phyloP scores from a whole-genome alignment of 2,797 vertebrate species.

The Mallotus villosus region DNA sequence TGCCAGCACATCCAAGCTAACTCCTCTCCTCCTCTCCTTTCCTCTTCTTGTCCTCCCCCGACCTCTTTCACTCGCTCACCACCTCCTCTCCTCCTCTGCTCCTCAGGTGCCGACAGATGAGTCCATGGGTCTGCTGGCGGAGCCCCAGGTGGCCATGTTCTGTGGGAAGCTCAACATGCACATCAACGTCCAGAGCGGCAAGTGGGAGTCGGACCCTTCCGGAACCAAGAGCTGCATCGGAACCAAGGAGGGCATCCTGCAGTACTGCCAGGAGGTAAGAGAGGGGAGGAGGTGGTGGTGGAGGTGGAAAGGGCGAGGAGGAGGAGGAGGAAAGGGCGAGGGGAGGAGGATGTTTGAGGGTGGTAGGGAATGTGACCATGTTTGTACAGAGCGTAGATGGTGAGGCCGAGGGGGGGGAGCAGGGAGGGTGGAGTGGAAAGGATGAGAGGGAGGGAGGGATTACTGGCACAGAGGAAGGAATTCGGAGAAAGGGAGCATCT shows the following conservation, averaged over 20 bases:
- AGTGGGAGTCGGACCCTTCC: constrained; percentile 84
- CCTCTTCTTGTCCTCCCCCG: background rate
- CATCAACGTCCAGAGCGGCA: constrained; percentile 87
- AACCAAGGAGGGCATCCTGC: constrained; percentile 86
- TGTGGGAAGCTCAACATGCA: constrained; percentile 89
- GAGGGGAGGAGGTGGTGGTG: background rate
- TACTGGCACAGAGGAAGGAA: no score
- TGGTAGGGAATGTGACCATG: background rate
- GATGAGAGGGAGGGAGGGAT: background rate
- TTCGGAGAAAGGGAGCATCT: no score
- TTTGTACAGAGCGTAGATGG: constrained; percentile 15
- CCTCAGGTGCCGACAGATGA: constrained; percentile 82
- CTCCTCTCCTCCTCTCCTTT: background rate
- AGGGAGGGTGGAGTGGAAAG: background rate
- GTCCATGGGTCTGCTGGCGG: constrained; percentile 80
- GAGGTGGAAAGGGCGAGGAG: background rate
- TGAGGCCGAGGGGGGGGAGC: background rate
- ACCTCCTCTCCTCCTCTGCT: background rate
- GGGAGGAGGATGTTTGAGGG: background rate
- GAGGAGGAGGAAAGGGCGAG: background rate
- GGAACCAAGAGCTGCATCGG: constrained; percentile 83
- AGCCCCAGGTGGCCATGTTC: constrained; percentile 89
- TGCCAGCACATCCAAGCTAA: background rate
- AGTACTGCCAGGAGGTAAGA: constrained; percentile 86
- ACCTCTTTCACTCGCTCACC: constrained; percentile 22